Conservation (phyloP, 2,888 invertebrate genomes). For the Bugula neritina region DNA sequence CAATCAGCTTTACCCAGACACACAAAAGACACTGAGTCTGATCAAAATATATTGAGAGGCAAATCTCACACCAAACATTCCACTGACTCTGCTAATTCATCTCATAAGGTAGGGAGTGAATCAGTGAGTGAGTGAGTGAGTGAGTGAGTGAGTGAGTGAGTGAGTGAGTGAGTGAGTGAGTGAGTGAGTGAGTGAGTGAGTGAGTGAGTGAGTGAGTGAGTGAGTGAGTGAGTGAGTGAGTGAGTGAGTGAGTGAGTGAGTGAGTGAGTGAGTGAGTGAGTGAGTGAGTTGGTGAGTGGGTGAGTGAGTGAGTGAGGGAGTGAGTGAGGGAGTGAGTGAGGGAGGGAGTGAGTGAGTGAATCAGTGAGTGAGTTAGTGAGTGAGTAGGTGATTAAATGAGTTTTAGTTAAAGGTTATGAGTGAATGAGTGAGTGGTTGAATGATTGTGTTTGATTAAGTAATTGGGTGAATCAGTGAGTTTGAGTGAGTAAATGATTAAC, state of each 20-base stretch:
- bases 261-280: background rate
- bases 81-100: no score
- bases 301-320: no score
- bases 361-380: no score
- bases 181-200: background rate
- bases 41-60: slow-evolving; percentile 1
- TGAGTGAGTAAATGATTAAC: no score
- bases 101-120: no score
- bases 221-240: background rate
- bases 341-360: no score
- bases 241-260: background rate
- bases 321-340: no score
- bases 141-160: background rate
- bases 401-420: no score
- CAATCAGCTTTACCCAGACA: background rate
- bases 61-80: slow-evolving; percentile 15
- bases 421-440: no score
- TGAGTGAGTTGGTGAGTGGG: no score
- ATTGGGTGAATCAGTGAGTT: background rate
- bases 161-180: background rate
- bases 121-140: background rate
- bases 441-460: background rate
- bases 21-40: background rate
- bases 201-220: background rate
- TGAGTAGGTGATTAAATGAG: no score